A percentile compares a stretch with the other conserved stretches of the same genome.
These are phyloP conservation scores for Heliconius eleuchia DNA, from an alignment of 1,140 invertebrate species.

Conservation along the genomic window DNA sequence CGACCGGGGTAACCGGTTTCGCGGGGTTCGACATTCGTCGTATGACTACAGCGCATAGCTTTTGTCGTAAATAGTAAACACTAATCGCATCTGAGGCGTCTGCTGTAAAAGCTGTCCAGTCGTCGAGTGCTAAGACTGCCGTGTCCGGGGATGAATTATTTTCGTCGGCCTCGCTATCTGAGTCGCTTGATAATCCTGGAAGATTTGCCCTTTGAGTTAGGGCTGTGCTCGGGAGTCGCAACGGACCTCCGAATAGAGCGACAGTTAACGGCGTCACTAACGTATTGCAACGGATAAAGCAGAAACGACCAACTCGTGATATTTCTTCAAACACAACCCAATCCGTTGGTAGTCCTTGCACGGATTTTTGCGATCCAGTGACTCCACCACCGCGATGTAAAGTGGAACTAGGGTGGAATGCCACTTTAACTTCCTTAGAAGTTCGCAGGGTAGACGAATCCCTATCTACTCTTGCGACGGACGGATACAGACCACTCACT, in stretches of 20 bases:
- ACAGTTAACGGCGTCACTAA: constrained; percentile 90
- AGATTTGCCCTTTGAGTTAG: constrained; percentile 71
- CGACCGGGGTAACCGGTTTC: constrained; percentile 84
- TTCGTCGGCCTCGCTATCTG: constrained; percentile 83
- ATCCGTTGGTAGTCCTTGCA: constrained; percentile 88
- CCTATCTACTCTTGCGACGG: constrained; percentile 86
- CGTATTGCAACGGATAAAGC: constrained; percentile 88
- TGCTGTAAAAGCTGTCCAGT: constrained; percentile 90
- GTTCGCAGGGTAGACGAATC: constrained; percentile 72
- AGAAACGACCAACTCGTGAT: constrained; percentile 84
- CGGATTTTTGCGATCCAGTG: constrained; percentile 62
- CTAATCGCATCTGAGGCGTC: constrained; percentile 86
- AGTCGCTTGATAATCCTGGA: constrained; percentile 80
- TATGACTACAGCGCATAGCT: constrained; percentile 89
- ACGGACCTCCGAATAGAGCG: constrained; percentile 89
- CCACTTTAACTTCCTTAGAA: constrained; percentile 87
- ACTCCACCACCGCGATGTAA: constrained; percentile 79
- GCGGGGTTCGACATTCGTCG: constrained; percentile 87
- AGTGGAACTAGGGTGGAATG: constrained; percentile 89
- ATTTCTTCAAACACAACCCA: constrained; percentile 95
- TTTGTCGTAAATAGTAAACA: constrained; percentile 88
- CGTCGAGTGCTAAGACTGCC: constrained; percentile 83
- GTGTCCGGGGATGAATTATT: constrained; percentile 60
- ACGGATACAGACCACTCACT: constrained; percentile 93
- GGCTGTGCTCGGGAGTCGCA: constrained; percentile 81